A percentile compares a stretch with the other conserved stretches of the same genome.
These are phyloP conservation scores for Pseudorhiza aurosa DNA, from an alignment of 30 jellyfish, hydroid and myxozoan species.

Conservation along the genomic window DNA sequence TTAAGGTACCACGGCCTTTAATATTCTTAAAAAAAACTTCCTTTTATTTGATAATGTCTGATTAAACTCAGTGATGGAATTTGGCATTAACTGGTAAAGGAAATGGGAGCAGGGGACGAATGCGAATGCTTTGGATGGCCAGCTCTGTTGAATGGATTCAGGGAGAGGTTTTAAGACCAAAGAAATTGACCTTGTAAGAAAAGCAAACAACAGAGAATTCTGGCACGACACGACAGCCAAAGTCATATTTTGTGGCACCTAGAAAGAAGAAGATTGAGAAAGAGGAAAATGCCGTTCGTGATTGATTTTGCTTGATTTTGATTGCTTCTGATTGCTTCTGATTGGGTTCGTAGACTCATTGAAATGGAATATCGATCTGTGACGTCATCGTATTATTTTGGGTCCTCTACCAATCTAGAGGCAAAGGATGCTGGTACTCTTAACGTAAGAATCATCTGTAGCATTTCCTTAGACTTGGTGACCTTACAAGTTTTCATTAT, in stretches of 20 bases:
- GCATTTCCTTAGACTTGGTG: neutral
- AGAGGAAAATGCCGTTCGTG: too few relatives aligned
- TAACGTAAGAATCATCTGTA: neutral
- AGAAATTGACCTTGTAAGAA: neutral
- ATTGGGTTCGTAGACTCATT: slow-evolving; percentile 23
- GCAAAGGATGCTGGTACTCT: slow-evolving; percentile 65
- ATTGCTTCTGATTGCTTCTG: too few relatives aligned
- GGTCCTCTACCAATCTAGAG: slow-evolving; percentile 20
- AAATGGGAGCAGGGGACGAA: too few relatives aligned
- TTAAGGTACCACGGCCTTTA: slow-evolving; percentile 81
- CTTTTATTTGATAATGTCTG: neutral
- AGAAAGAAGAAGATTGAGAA: neutral
- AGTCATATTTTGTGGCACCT: neutral
- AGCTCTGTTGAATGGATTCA: too few relatives aligned
- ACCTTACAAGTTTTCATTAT: neutral
- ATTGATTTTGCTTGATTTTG: too few relatives aligned
- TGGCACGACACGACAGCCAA: neutral
- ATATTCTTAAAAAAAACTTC: neutral
- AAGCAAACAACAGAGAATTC: neutral
- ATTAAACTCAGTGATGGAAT: neutral
- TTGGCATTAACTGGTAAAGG: neutral
- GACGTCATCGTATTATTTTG: slow-evolving; percentile 49
- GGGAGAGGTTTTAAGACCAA: too few relatives aligned
- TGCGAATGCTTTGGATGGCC: too few relatives aligned
- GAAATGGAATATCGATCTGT: slow-evolving; percentile 40